These are phyloP conservation scores for Drosophila barbarae DNA, from an alignment of 2,888 invertebrate genomes.

Conservation along the genomic window DNA sequence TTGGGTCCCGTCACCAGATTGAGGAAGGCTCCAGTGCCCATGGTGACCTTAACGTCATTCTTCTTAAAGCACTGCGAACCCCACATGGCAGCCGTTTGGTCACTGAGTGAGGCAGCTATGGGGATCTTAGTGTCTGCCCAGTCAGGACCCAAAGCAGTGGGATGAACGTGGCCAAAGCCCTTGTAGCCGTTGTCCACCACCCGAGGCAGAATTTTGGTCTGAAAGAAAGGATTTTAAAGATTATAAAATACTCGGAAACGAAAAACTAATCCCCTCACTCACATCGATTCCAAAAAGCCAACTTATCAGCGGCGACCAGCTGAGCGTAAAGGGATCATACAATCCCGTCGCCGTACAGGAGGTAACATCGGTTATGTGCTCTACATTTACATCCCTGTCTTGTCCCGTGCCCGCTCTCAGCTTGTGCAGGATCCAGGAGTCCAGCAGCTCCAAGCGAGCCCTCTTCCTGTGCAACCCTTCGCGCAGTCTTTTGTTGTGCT, in stretches of 20 bases:
- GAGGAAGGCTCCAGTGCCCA: slow-evolving; percentile 95
- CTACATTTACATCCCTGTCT: slow-evolving; percentile 65
- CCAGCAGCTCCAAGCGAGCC: slow-evolving; percentile 92
- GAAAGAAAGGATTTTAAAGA: slow-evolving; percentile 61
- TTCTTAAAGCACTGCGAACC: slow-evolving; percentile 89
- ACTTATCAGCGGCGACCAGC: slow-evolving; percentile 88
- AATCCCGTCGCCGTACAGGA: slow-evolving; percentile 95
- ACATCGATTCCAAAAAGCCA: slow-evolving; percentile 84
- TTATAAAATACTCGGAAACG: too few species aligned
- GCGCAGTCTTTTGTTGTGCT: slow-evolving; percentile 86
- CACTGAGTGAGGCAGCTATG: slow-evolving; percentile 81
- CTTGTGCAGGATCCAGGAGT: slow-evolving; percentile 95
- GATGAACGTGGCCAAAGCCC: slow-evolving; percentile 85
- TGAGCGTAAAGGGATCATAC: slow-evolving; percentile 93
- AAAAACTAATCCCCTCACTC: slow-evolving; percentile 28
- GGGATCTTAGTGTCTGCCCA: slow-evolving; percentile 82
- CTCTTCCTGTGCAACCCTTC: slow-evolving; percentile 83
- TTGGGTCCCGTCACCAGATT: slow-evolving; percentile 88
- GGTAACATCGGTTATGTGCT: slow-evolving; percentile 92
- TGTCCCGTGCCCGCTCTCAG: slow-evolving; percentile 81
- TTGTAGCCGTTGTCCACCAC: slow-evolving; percentile 87
- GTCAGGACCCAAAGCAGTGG: slow-evolving; percentile 86
- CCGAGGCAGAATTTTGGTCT: slow-evolving; percentile 87
- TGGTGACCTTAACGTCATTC: slow-evolving; percentile 91
- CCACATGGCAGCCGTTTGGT: slow-evolving; percentile 94